Evolutionary conservation across 2,797 vertebrate species (phyloP).

Genomic region (Sebastes kiyomatsui): DNA sequence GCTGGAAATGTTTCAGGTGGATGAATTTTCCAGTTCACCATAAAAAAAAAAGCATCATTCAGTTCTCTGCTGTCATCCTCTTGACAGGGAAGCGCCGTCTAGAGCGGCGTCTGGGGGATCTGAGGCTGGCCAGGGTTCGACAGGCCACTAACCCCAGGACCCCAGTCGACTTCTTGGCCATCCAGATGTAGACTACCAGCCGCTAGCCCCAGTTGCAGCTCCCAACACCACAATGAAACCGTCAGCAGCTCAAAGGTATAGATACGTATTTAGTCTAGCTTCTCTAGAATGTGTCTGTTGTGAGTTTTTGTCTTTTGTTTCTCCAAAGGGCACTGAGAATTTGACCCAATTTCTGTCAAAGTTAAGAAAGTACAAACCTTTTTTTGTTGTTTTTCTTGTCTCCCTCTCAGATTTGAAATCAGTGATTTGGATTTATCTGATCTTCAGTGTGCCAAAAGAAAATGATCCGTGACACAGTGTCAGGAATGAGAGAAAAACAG

Average conservation of each 20-base stretch:
- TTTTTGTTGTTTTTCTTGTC: neutral
- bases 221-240: neutral
- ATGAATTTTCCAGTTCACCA: neutral
- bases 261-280: neutral
- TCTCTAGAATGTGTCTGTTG: too few species aligned
- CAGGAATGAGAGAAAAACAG: neutral
- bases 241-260: neutral
- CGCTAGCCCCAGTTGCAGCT: neutral
- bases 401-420: constrained; percentile 6
- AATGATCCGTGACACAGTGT: neutral
- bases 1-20: neutral
- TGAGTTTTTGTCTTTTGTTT: neutral
- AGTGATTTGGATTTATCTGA: neutral
- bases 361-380: neutral
- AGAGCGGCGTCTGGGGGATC: constrained; percentile 62
- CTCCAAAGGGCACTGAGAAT: neutral
- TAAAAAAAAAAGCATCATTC: fast-evolving
- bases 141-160: constrained; percentile 71
- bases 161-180: constrained; percentile 74
- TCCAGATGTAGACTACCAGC: constrained; percentile 49
- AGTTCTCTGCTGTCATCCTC: neutral
- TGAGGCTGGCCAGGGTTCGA: constrained; percentile 75
- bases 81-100: constrained; percentile 72
- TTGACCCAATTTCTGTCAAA: neutral
- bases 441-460: neutral